phyloP scores from a whole-genome alignment of 2,888 invertebrate genomes.

The Sympetrum striolatum region DNA sequence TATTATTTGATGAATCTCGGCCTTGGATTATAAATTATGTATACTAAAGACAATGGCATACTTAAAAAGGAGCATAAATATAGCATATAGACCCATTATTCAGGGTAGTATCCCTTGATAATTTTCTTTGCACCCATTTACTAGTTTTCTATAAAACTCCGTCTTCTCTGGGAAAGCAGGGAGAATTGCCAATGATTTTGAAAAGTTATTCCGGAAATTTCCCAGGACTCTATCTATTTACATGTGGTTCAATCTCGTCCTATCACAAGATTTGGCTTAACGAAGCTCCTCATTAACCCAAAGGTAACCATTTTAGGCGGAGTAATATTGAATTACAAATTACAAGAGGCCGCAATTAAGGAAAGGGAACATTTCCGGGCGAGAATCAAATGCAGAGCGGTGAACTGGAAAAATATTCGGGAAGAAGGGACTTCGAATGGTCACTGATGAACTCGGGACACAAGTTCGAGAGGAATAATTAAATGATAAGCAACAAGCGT shows the following conservation, averaged over 20 bases:
- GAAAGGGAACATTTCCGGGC: background rate
- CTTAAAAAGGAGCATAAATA: too few species aligned
- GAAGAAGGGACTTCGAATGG: background rate
- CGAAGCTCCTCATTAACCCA: background rate
- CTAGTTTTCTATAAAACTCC: too few species aligned
- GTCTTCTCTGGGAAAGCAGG: too few species aligned
- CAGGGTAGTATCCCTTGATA: too few species aligned
- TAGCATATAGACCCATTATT: too few species aligned
- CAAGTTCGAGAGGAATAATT: constrained; percentile 7
- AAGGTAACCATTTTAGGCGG: background rate
- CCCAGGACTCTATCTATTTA: background rate
- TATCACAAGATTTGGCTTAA: background rate
- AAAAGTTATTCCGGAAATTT: background rate
- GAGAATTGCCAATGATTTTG: too few species aligned
- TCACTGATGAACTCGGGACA: background rate
- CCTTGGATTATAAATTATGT: too few species aligned
- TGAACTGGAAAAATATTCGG: background rate
- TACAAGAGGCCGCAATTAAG: background rate
- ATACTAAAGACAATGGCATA: too few species aligned
- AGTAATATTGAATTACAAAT: background rate
- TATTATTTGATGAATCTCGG: too few species aligned
- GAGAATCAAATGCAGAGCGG: background rate
- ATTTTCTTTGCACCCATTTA: too few species aligned
- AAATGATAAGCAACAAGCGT: background rate
- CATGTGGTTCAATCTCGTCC: background rate